Evolutionary conservation across 2,888 invertebrate species (phyloP), one percentile per base, ranked within the genome.

Genomic region (Agrochola macilenta): DNA sequence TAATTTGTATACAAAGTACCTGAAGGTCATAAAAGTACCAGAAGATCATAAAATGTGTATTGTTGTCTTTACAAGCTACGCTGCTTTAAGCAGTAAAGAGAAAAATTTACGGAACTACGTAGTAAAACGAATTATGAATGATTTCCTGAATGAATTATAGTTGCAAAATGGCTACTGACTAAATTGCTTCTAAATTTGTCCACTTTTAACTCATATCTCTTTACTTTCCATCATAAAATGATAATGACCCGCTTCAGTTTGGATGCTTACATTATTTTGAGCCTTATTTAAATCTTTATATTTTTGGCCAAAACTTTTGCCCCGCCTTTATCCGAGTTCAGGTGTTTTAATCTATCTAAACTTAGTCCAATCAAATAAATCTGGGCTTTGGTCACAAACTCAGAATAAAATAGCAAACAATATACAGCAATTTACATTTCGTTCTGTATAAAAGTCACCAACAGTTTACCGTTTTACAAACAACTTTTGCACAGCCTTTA

Each of bases 1-100:
- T 73, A 79, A 87, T 84, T 84, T 78, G 79, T 72, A 81, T 54
- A 66, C 57, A 68, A 73, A 87, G 75, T 76, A 88, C 84, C 61
- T 60, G 71, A 54, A 64, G 64, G 68, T 54, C 72, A 63, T 87
- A 88, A 87, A 87, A 74, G 75, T 76, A 88, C 84, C 61, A 63
- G 71, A 58, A 64, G 64, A 69, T 54, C 72, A 63, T 87, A 88
- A 87, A 87, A 74, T 52, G 66, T 69, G 63, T 69, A 76, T 83
- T 65, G 78, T 81, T 77, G 26, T 76, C 76, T 79, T 85, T 68
- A 81, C 69, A 82, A 63, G 75, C 49, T 66, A 70, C 54, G 76
- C 35, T 78, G 26, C 78, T 83, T 60, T 14, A 39, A 46, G 58
- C 23, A 68, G 63, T 69, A 70, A 74, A 73, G 26, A 54, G 57